These are phyloP conservation scores for Hypselothyrea guttata DNA, from an alignment of 2,888 invertebrate genomes.

Conservation along the genomic window DNA sequence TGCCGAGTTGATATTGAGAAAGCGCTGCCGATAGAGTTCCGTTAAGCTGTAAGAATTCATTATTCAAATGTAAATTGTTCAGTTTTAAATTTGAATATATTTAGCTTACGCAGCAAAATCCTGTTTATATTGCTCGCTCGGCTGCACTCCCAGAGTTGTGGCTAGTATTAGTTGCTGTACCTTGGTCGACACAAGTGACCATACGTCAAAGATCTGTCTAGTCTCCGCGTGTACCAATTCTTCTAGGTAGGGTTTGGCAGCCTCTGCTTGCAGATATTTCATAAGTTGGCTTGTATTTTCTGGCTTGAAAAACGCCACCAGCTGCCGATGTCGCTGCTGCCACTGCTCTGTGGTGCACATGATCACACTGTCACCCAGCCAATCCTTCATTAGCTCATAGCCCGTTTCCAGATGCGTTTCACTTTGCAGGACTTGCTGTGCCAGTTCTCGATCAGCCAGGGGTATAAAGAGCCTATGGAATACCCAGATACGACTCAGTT, in stretches of 20 bases:
- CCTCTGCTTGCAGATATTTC: constrained; percentile 17
- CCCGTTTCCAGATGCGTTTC: constrained; percentile 49
- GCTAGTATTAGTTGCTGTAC: constrained; percentile 42
- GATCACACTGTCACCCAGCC: constrained; percentile 40
- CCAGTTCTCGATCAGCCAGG: constrained; percentile 55
- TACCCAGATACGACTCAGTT: constrained; percentile 55
- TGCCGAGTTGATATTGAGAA: constrained; percentile 46
- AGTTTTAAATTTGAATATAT: background rate
- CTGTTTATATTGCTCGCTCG: constrained; percentile 40
- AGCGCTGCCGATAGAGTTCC: constrained; percentile 54
- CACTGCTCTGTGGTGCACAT: constrained; percentile 44
- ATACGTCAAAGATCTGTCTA: constrained; percentile 38
- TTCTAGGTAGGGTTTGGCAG: constrained; percentile 2
- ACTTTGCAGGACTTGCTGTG: constrained; percentile 45
- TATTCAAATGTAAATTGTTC: too few species aligned
- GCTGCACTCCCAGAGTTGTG: constrained; percentile 41
- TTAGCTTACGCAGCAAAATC: constrained; percentile 39
- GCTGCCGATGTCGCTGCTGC: constrained; percentile 39
- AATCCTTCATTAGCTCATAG: constrained; percentile 51
- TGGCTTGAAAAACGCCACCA: constrained; percentile 32
- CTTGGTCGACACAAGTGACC: constrained; percentile 34
- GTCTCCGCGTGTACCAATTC: constrained; percentile 2
- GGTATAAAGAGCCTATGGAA: constrained; percentile 63
- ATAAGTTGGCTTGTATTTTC: constrained; percentile 22
- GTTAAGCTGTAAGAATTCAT: constrained; percentile 33